Evolutionary conservation across 1,140 invertebrate genomes (phyloP).

Genomic region (Thaumatotibia leucotreta): DNA sequence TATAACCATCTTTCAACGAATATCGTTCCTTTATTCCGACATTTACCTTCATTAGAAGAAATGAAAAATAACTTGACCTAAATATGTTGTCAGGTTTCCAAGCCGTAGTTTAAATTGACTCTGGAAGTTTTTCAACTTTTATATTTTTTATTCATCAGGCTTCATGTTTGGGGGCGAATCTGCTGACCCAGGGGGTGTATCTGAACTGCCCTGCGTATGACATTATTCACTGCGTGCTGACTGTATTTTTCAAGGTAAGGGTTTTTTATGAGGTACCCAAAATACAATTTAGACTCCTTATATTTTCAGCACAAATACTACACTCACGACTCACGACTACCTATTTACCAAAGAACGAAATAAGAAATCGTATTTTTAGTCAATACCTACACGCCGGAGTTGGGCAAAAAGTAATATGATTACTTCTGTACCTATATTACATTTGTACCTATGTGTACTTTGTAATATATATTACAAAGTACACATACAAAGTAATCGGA

Average conservation of each 20-base stretch:
- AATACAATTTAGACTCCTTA: too few relatives aligned
- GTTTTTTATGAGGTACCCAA: too few relatives aligned
- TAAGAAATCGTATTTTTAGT: too few relatives aligned
- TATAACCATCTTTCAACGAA: background rate
- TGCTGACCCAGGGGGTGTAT: constrained; percentile 39
- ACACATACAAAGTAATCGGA: too few relatives aligned
- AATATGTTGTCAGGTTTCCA: background rate
- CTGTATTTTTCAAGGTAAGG: constrained; percentile 43
- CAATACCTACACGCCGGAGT: too few relatives aligned
- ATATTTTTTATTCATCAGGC: background rate
- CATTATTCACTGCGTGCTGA: constrained; percentile 36
- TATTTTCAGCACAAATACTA: too few relatives aligned
- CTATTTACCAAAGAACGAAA: too few relatives aligned
- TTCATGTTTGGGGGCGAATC: constrained; percentile 26
- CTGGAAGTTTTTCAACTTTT: background rate
- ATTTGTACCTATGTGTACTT: too few relatives aligned
- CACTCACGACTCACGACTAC: too few relatives aligned
- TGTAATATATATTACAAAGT: too few relatives aligned
- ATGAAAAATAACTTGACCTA: background rate
- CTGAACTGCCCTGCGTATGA: constrained; percentile 54
- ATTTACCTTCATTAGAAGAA: background rate
- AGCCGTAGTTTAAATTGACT: background rate
- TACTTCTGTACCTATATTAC: too few relatives aligned
- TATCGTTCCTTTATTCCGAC: background rate
- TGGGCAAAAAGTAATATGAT: too few relatives aligned